Evolutionary conservation across 2,797 vertebrate genomes (phyloP), one percentile per base, ranked within the genome.

Genomic region (Clarias laeviceps): DNA sequence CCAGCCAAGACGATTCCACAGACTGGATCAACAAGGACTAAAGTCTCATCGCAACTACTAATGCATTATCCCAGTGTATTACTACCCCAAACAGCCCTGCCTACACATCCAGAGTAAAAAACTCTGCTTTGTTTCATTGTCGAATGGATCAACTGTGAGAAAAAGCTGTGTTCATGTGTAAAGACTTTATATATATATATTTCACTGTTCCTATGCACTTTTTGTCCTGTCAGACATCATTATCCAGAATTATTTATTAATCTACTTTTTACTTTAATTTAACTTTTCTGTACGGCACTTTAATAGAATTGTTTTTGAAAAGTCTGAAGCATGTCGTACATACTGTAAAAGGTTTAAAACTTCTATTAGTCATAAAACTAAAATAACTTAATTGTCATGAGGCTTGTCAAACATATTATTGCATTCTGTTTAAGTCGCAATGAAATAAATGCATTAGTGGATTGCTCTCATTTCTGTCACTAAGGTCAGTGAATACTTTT

Each of bases 1-100:
- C 86, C 34, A 68, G 84, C 5, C 72, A 91, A 69, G 95, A 97
- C 89, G 87, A 92, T 87, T 96, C 96, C 84, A 96, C 97, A 96
- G 95, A 97, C 27, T 98, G 97, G 97, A 97, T 98, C 91, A 95
- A 89, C n/a, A 94, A 97, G 91, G 95, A 97, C 92, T 98, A 94
- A 94, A 89, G 87, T 66, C 85, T 82, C 83, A 83, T 22, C 12
- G 34, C 34, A 57, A n/a, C 8, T n/a, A 40, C 27, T 24, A 59
- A 27, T 2, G 5, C 15, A 18, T 72, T 20, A 20, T 20, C 32
- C 24, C 15, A 20, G 12, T 57, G 20, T 78, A 61, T 6, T 20
- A 2, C 20, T 6, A 15, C 27, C 29, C 50, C 45, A 9, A 29
- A 74, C 72, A 74, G 69, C 40, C 50, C 50, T 8, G 27, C 1